A percentile compares a stretch with the other conserved stretches of the same genome.
phyloP scores from a whole-genome alignment of 2,113 vertebrate genomes.

The Zootoca vivipara region DNA sequence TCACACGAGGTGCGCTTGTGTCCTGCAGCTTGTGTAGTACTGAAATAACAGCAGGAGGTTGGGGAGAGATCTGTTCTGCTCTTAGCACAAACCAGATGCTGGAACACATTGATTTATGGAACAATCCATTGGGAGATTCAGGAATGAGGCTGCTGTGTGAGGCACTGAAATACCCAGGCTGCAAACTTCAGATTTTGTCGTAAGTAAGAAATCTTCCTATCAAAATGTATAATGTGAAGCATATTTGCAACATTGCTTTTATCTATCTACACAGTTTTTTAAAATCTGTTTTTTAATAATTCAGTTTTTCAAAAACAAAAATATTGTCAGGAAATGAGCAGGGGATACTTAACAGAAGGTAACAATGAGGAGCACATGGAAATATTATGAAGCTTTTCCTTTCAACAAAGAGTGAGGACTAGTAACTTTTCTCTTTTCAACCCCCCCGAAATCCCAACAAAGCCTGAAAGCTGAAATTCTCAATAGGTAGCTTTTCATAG shows the following conservation, averaged over 20 bases:
- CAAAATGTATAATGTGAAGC: background rate
- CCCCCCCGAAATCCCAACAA: background rate
- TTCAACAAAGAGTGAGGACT: background rate
- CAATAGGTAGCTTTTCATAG: background rate
- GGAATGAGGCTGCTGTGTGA: constrained; percentile 50
- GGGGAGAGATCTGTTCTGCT: constrained; percentile 30
- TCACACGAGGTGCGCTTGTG: background rate
- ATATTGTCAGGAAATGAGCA: background rate
- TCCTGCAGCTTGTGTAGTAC: constrained; percentile 49
- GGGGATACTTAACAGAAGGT: background rate
- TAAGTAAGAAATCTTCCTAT: background rate
- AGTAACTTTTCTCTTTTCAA: background rate
- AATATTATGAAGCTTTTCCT: background rate
- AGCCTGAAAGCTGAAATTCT: background rate
- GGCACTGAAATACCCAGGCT: constrained; percentile 49
- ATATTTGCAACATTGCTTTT: background rate
- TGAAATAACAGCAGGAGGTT: constrained; percentile 13
- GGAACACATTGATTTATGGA: constrained; percentile 44
- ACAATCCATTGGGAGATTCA: constrained; percentile 59
- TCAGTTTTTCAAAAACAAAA: background rate
- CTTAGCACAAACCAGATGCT: constrained; percentile 34
- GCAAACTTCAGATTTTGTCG: constrained; percentile 16
- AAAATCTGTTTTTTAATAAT: background rate
- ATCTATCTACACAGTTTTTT: background rate
- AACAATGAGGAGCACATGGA: background rate